These are phyloP conservation scores for Liopterus haemorrhoidalis DNA, from an alignment of 2,888 invertebrate genomes.

Conservation along the genomic window DNA sequence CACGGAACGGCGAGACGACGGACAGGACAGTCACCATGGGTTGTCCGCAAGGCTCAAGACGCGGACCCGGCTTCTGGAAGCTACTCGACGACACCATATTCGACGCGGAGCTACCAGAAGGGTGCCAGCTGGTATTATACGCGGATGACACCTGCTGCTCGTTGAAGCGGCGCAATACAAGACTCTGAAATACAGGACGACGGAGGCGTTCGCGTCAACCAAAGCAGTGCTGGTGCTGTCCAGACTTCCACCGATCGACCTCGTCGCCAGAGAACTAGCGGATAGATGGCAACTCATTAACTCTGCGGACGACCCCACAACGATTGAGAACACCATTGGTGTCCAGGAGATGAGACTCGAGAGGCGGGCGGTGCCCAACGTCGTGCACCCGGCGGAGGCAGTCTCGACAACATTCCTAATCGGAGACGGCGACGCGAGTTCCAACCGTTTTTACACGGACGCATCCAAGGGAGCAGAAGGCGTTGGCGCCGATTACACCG, in stretches of 20 bases:
- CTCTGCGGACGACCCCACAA: neutral
- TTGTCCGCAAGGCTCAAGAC: conserved; percentile 19
- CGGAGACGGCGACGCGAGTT: no score
- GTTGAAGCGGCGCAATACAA: neutral
- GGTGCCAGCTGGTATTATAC: conserved; percentile 15
- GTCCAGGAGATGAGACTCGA: no score
- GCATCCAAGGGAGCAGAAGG: conserved; percentile 8
- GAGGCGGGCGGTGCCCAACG: no score
- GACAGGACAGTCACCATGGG: conserved; percentile 6
- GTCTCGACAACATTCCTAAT: no score
- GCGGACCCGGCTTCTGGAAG: conserved; percentile 19
- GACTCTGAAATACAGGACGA: neutral
- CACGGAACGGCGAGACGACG: neutral
- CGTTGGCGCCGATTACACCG: conserved; percentile 11
- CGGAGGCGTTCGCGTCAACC: neutral
- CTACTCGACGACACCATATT: conserved; percentile 18
- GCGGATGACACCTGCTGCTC: conserved; percentile 23
- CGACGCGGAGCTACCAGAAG: conserved; percentile 1
- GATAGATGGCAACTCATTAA: neutral
- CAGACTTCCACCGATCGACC: conserved; percentile 3
- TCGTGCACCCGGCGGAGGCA: no score
- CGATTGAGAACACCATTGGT: no score
- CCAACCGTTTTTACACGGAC: conserved; percentile 5
- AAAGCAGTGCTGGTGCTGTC: conserved; percentile 4
- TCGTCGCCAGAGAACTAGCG: neutral